Percentiles rank a stretch among this genome's conserved stretches.
Evolutionary conservation across 2,797 vertebrate genomes (phyloP).

Genomic region (Poecilia gillii): DNA sequence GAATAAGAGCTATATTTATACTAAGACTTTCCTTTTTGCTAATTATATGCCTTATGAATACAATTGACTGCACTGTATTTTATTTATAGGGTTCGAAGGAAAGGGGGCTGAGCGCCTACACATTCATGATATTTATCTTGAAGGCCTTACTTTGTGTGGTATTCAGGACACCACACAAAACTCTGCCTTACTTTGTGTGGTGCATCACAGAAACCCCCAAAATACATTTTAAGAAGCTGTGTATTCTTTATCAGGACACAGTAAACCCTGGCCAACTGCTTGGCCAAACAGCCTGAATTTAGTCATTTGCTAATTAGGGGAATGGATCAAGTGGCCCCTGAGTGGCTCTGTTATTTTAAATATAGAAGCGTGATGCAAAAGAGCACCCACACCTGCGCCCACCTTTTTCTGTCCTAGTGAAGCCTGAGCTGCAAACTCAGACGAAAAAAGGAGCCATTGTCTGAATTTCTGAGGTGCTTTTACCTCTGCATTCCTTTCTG

Average conservation of each 20-base stretch:
- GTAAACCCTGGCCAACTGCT: constrained; percentile 2
- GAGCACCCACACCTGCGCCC: constrained; percentile 30
- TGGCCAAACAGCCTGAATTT: constrained; percentile 14
- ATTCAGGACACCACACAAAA: background rate
- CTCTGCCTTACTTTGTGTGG: background rate
- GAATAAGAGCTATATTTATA: background rate
- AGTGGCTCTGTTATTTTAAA: constrained; percentile 20
- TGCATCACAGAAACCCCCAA: background rate
- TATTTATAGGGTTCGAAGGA: background rate
- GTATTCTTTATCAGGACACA: background rate
- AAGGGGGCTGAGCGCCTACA: background rate
- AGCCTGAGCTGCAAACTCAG: constrained; percentile 22
- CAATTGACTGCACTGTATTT: background rate
- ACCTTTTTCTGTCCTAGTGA: constrained; percentile 34
- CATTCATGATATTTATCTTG: background rate
- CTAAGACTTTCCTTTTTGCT: background rate
- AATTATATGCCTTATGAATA: background rate
- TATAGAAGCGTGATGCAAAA: constrained; percentile 11
- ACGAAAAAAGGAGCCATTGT: constrained; percentile 49
- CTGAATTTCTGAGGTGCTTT: constrained; percentile 16
- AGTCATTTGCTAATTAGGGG: constrained; percentile 17
- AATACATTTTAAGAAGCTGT: background rate
- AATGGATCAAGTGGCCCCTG: constrained; percentile 10
- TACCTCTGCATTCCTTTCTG: constrained; percentile 1
- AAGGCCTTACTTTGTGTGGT: background rate